Evolutionary conservation across 1,140 invertebrate genomes (phyloP), one percentile per base, ranked within the genome.

Genomic region (Drosophila bifasciata): DNA sequence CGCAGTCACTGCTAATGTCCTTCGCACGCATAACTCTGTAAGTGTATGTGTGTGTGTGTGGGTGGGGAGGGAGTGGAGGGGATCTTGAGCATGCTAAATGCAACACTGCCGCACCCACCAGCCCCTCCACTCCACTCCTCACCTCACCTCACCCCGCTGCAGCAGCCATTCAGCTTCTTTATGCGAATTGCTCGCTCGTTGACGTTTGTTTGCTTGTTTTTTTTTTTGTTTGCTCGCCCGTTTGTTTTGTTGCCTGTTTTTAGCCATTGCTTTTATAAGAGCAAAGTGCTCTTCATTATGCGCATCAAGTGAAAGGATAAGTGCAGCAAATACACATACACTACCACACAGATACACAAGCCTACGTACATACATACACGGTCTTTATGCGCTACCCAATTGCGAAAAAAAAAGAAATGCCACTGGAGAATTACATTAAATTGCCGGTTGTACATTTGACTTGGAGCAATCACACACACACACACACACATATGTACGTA

Each of bases 201-300:
- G 62, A 62, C 68, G 59, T 68, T 61, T 69, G 57, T 85, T 74
- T 67, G 67, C 74, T 85, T 76, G 61, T 56, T 55, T 62, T 64
- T 66, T 45, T 28, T 32, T 23, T 58, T 73, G 60, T 63, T 68
- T 67, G 59, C 16, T 44, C 11, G 50, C 36, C 70, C 57, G 76
- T 70, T 80, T 76, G 66, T 68, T 89, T 71, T 81, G 62, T 73
- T 71, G 79, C 76, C 76, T 74, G 61, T 76, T 79, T 86, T 86
- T 76, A 85, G 73, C 68, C 77, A 74, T 80, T 70, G 81, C 85
- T 89, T 89, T 90, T 85, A 89, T 89, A 86, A 85, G 71, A 80
- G 78, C 72, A 89, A 86, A 89, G 85, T 89, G 86, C 85, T 89
- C 85, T 89, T 89, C 85, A 89, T 89, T 89, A 89, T 89, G 85